Base-by-base conservation (phyloP, 2,888 invertebrate species). In the Tipula helvola region DNA sequence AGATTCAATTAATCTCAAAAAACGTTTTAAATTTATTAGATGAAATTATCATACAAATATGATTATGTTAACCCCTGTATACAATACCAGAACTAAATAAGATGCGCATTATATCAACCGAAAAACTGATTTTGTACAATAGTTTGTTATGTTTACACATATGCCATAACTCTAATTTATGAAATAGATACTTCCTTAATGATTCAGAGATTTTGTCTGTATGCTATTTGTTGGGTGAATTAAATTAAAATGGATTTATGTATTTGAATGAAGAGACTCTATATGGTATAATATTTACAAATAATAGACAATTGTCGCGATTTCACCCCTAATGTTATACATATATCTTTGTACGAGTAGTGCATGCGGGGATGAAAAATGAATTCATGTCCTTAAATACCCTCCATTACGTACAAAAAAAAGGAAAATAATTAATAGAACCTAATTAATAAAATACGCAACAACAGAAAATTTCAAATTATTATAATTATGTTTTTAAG, bases 261-360 rank as follows among this genome's bases (percentile, higher is more conserved):
- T 71, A 71, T 71, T 71, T 28, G 71, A 28, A 71, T 71, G 71
- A 71, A 71, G 71, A 71, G 28, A 71, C 28, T 71, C 71, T 71
- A 28, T 71, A 28, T 28, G 71, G 18, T 39, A 84, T 39, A n/a
- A 84, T 39, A 84, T 41, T 16, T 41, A 84, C 84, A 84, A 84
- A 84, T 84, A 84, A 84, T 36, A 84, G 84, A 84, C 36, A 84
- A 84, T 84, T 84, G 84, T 84, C 84, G 84, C 84, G 84, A 84
- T 84, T 36, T 36, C 39, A 84, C 84, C 84, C 84, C 83, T 39
- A 39, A 39, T 83, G 10, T 28, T 36, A 44, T 44, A 44, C 10
- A 44, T 44, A 44, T 0, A 44, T 52, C 2, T 28, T 28, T 28
- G 28, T 28, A 28, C 28, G 28, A 28, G 28, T 28, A 2, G n/a